A percentile compares a stretch with the other conserved stretches of the same genome.
Evolutionary conservation across 2,113 vertebrate genomes (phyloP).

Genomic region (Phrynosoma platyrhinos): DNA sequence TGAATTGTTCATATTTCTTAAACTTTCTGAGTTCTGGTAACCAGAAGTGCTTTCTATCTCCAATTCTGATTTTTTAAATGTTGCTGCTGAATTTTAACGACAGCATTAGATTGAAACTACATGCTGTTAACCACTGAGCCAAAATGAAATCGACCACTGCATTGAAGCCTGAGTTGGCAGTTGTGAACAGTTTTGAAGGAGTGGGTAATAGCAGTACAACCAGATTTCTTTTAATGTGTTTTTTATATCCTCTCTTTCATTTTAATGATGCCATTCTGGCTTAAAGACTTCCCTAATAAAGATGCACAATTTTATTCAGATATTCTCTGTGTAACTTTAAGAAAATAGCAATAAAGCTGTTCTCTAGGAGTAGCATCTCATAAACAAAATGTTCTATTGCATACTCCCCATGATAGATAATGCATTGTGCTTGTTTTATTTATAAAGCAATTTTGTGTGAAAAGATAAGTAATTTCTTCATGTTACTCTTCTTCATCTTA

Average conservation of each 20-base stretch:
- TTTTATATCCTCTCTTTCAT: slow-evolving; percentile 78
- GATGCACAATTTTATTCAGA: slow-evolving; percentile 72
- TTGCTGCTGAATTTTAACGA: slow-evolving; percentile 82
- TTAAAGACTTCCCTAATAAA: slow-evolving; percentile 76
- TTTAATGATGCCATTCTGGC: slow-evolving; percentile 76
- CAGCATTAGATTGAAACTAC: slow-evolving; percentile 82
- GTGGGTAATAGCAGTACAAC: slow-evolving; percentile 77
- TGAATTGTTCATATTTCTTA: slow-evolving; percentile 61
- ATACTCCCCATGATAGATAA: slow-evolving; percentile 62
- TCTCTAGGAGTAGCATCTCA: slow-evolving; percentile 63
- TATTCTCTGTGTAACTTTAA: slow-evolving; percentile 70
- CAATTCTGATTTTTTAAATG: slow-evolving; percentile 70
- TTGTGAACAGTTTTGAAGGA: slow-evolving; percentile 78
- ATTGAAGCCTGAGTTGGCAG: slow-evolving; percentile 83
- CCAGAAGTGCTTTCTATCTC: slow-evolving; percentile 74
- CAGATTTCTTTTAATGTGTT: slow-evolving; percentile 74
- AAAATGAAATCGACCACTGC: slow-evolving; percentile 82
- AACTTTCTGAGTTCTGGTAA: slow-evolving; percentile 73
- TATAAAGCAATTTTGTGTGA: slow-evolving; percentile 71
- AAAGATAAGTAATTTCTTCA: slow-evolving; percentile 67
- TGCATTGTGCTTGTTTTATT: slow-evolving; percentile 72
- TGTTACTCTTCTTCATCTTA: slow-evolving; percentile 54
- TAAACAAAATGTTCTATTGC: slow-evolving; percentile 65
- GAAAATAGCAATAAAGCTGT: slow-evolving; percentile 75
- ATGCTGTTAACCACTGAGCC: slow-evolving; percentile 84